Evolutionary conservation across 2,113 vertebrate genomes (phyloP).

Genomic region (Erythrolamprus reginae): DNA sequence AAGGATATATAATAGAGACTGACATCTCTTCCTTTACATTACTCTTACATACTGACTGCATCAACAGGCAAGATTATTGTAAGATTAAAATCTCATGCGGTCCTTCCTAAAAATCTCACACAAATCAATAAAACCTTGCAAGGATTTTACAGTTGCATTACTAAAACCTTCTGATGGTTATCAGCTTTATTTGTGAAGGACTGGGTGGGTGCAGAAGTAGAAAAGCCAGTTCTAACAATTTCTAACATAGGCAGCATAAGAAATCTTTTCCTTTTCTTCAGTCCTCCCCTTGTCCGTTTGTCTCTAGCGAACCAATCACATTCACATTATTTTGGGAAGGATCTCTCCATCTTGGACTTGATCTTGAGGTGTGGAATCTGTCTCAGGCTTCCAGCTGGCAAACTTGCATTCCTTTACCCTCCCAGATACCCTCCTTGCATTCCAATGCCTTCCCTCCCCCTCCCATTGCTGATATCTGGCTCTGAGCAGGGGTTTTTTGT

Average conservation of each 20-base stretch:
- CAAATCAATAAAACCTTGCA: not conserved
- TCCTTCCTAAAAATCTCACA: not conserved
- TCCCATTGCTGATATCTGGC: not conserved
- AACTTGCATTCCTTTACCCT: not conserved
- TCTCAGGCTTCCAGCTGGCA: not conserved
- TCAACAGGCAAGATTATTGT: not conserved
- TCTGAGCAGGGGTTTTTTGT: not conserved
- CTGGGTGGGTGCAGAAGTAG: not conserved
- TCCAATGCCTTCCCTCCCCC: not conserved
- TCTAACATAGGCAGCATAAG: not conserved
- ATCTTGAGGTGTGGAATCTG: not conserved
- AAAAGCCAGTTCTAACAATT: not conserved
- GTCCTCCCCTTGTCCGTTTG: not conserved
- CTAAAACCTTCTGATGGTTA: not conserved
- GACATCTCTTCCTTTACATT: not conserved
- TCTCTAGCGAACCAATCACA: not conserved
- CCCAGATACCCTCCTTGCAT: not conserved
- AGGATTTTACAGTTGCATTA: not conserved
- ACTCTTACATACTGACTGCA: not conserved
- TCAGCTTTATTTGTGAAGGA: not conserved
- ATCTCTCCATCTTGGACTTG: not conserved
- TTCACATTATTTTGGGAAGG: not conserved
- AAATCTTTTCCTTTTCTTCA: not conserved
- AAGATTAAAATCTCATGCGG: not conserved
- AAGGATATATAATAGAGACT: not conserved